phyloP scores from a whole-genome alignment of 1,140 invertebrate genomes.

The Bombus turneri region DNA sequence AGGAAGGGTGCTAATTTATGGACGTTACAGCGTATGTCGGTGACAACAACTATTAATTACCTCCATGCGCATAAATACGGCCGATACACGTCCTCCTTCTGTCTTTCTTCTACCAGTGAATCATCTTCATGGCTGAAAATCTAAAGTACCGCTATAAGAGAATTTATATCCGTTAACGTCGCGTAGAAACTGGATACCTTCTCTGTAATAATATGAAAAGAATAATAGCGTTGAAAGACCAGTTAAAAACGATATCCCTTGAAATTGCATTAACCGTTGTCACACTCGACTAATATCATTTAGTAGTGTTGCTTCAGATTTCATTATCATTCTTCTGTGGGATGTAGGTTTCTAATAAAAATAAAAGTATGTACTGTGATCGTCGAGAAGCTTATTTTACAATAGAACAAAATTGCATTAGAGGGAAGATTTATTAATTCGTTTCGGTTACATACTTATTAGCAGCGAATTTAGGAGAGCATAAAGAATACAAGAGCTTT shows the following conservation, averaged over 20 bases:
- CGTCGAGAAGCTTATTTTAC: background rate
- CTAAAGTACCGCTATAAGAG: background rate
- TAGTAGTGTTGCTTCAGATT: background rate
- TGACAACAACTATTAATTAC: conserved; percentile 71
- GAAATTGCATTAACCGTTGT: background rate
- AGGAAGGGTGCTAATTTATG: conserved; percentile 66
- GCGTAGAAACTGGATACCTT: background rate
- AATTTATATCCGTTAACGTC: background rate
- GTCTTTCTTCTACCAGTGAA: conserved; percentile 10
- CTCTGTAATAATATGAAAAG: background rate
- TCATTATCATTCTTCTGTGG: background rate
- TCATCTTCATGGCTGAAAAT: background rate
- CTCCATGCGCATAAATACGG: conserved; percentile 37
- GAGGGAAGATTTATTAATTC: background rate
- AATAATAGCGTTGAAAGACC: background rate
- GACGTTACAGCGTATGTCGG: conserved; percentile 57
- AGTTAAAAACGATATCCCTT: background rate
- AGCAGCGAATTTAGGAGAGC: background rate
- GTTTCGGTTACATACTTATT: background rate
- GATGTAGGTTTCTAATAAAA: background rate
- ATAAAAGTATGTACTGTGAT: background rate
- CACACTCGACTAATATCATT: background rate
- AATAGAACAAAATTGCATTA: background rate
- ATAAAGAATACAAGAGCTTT: background rate
- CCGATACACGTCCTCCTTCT: conserved; percentile 32